Evolutionary conservation across 2,797 vertebrate species (phyloP).

Genomic region (Danio albolineatus): DNA sequence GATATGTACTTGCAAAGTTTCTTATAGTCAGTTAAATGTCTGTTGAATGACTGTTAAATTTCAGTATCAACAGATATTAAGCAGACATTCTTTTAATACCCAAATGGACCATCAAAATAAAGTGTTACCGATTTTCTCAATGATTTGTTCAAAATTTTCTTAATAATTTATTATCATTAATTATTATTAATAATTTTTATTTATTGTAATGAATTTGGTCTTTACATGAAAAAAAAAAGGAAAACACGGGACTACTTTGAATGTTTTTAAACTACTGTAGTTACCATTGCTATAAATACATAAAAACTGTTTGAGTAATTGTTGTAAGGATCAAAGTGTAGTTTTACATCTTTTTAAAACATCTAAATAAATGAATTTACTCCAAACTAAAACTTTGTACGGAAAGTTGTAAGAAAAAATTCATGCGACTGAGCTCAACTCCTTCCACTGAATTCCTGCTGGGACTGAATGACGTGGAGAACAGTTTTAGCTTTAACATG

Average conservation of each 20-base stretch:
- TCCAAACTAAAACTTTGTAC: background rate
- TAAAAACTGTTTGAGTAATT: background rate
- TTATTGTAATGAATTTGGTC: background rate
- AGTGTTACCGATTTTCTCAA: no score
- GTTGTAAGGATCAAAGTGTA: no score
- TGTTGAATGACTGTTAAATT: no score
- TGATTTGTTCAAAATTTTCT: no score
- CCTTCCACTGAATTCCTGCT: slow-evolving; percentile 17
- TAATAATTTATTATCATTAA: no score
- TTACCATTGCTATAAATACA: background rate
- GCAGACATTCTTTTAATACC: no score
- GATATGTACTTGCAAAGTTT: no score
- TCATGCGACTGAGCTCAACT: background rate
- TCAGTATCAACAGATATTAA: no score
- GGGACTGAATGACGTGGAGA: slow-evolving; percentile 13
- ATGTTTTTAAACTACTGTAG: background rate
- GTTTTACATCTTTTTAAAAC: background rate
- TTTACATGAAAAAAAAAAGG: background rate
- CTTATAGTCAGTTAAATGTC: no score
- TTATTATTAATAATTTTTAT: no score
- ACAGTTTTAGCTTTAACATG: slow-evolving; percentile 8
- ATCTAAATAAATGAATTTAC: background rate
- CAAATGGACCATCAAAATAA: no score
- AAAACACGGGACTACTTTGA: background rate
- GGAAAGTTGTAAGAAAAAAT: background rate